These are phyloP conservation scores for Sinocyclocheilus grahami DNA, from an alignment of 2,113 vertebrate genomes.

Conservation along the genomic window DNA sequence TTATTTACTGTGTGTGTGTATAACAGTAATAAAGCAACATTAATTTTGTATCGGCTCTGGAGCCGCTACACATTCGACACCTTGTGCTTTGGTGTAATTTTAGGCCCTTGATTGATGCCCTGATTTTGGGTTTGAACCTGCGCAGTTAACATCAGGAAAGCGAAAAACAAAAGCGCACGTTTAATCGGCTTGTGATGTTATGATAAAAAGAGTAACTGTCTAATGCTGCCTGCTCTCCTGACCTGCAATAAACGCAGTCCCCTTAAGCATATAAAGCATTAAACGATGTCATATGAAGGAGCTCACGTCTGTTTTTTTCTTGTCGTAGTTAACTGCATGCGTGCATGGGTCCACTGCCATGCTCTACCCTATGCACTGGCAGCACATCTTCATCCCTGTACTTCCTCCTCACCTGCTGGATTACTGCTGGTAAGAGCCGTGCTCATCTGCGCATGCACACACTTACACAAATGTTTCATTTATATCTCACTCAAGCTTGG, in stretches of 20 bases:
- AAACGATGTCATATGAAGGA: conserved; percentile 19
- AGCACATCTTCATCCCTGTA: conserved; percentile 98
- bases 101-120: conserved; percentile 13
- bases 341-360: conserved; percentile 91
- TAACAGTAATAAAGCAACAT: conserved; percentile 34
- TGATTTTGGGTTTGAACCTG: neutral
- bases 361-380: conserved; percentile 97
- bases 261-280: neutral
- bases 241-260: conserved; percentile 8
- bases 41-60: conserved; percentile 3
- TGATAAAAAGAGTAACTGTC: conserved; percentile 3
- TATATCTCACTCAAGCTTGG: neutral
- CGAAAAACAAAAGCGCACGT: neutral
- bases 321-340: conserved; percentile 86
- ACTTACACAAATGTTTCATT: neutral
- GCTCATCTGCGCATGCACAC: conserved; percentile 34
- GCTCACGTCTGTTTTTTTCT: conserved; percentile 55
- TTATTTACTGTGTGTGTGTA: conserved; percentile 36
- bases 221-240: conserved; percentile 4
- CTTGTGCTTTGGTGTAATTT: conserved; percentile 24
- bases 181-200: neutral
- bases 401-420: conserved; percentile 96
- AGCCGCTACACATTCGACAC: neutral
- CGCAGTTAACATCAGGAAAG: neutral
- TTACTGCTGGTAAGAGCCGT: conserved; percentile 93